Base-by-base conservation (phyloP, 1,140 invertebrate species). In the Hylyphantes graminicola region DNA sequence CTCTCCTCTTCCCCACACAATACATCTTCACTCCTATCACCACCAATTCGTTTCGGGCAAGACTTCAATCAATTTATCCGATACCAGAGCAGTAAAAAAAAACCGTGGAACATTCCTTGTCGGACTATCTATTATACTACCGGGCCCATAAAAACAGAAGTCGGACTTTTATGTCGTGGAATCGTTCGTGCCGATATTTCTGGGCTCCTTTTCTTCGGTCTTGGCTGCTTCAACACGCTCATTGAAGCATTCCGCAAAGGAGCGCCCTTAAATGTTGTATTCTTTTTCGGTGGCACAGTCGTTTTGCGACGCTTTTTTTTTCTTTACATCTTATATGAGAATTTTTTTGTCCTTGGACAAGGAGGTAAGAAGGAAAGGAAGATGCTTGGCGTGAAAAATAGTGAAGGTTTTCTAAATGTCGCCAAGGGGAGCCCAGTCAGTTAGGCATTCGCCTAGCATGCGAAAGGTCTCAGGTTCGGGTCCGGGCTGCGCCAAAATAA, bases 151-250 rank as follows among this genome's bases (percentile, higher is more conserved):
- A 78, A 78, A 78, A 65, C 64, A 35, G 55, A 12, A 54, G 13
- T 54, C 53, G 77, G 77, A 70, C 77, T 80, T 80, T 80, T 70
- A 80, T 80, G 77, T 65, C 53, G 51, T 54, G 51, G 55, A 53
- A 80, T 80, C 70, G 77, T 61, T 70, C 77, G 77, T 70, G 77
- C 65, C 65, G 77, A 80, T 80, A 80, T 80, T 80, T 80, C 77
- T 80, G 65, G 50, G 63, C 54, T 55, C 61, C 9, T 67, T 15
- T 35, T 59, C 35, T 77, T 61, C n/a, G 8, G n/a, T 64, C 51
- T 64, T 65, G n/a, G 48, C 51, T 55, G 61, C 2, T 70, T 15
- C 48, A 77, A 65, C 67, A 15, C 65, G 21, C 35, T 61, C 65
- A 57, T 21, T 80, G 35, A 48, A 70, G 65, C 77, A 67, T 61